Evolutionary conservation across 2,113 vertebrate genomes (phyloP).

Genomic region (Podiceps cristatus): DNA sequence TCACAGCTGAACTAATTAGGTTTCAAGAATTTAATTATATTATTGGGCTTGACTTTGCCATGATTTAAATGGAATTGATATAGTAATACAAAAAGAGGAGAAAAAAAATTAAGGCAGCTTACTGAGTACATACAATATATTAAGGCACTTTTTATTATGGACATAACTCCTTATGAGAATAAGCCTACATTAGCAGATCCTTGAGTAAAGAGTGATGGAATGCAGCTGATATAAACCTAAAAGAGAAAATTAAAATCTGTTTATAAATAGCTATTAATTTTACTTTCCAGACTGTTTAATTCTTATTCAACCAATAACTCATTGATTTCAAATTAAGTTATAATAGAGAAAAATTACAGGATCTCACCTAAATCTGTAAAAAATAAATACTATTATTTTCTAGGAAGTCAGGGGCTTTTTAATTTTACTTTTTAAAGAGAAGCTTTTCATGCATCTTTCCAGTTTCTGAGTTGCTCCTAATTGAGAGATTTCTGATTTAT

Average conservation of each 20-base stretch:
- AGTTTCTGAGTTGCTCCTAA: not conserved
- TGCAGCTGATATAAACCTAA: not conserved
- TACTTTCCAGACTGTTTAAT: constrained; percentile 9
- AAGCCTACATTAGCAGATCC: not conserved
- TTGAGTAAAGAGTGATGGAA: not conserved
- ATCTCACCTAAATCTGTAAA: not conserved
- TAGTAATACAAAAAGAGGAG: not conserved
- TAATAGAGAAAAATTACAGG: not conserved
- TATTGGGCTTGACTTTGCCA: not conserved
- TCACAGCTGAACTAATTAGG: not conserved
- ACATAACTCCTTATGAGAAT: not conserved
- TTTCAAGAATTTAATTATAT: not conserved
- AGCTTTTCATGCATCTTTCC: not conserved
- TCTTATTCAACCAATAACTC: not conserved
- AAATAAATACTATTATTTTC: not conserved
- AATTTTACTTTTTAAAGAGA: not conserved
- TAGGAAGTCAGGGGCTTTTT: not conserved
- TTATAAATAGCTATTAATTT: constrained; percentile 42
- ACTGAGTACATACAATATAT: not conserved
- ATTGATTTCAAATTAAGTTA: not conserved
- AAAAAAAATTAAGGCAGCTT: not conserved
- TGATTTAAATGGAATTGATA: not conserved
- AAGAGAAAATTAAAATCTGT: constrained; percentile 13
- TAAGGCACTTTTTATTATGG: not conserved
- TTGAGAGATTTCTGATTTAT: not conserved